Conservation (phyloP, 64 coral and sea anemone species). For the Pocillopora damicornis region DNA sequence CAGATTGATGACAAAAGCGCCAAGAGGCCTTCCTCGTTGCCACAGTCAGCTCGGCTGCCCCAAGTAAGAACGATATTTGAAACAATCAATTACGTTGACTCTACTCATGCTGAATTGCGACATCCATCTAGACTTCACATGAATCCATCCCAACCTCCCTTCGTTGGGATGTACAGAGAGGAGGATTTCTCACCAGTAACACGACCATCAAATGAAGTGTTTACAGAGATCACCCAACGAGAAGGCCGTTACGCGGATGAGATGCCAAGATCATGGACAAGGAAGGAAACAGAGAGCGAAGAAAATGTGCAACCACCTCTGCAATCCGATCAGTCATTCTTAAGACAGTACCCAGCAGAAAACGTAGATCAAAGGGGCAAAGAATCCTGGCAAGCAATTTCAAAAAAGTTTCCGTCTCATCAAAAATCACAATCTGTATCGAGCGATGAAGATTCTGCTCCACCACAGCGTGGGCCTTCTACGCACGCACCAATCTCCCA, state of each 20-base stretch:
- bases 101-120: conserved; percentile 6
- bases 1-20: neutral
- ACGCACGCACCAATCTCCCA: neutral
- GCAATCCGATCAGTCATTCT: neutral
- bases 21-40: neutral
- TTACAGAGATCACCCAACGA: neutral
- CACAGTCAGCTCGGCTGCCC: neutral
- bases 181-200: neutral
- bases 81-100: conserved; percentile 58
- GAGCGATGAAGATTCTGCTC: neutral
- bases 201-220: neutral
- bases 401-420: neutral
- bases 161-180: neutral
- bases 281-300: neutral
- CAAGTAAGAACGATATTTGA: conserved; percentile 79
- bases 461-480: neutral
- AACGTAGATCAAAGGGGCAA: neutral
- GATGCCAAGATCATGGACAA: neutral
- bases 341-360: neutral
- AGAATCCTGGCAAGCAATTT: neutral
- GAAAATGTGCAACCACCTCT: neutral
- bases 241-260: neutral
- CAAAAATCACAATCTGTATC: neutral
- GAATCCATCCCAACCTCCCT: neutral
- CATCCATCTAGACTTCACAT: neutral